These are phyloP conservation scores for Trichonephila inaurata DNA, from an alignment of 1,140 invertebrate species.

Conservation along the genomic window DNA sequence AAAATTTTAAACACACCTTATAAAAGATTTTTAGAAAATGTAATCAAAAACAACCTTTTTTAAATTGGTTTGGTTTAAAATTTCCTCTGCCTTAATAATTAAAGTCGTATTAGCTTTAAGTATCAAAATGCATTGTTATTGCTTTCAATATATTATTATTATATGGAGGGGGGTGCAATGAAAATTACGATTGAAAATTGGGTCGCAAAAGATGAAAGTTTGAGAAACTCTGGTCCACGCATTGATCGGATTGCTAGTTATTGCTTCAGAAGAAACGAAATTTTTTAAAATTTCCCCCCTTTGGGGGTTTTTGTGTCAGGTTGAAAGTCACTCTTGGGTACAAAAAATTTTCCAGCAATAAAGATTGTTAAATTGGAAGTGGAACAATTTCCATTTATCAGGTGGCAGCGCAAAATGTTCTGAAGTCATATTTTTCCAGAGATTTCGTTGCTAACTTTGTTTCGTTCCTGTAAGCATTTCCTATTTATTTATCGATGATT, in stretches of 20 bases:
- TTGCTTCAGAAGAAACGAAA: neutral
- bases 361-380: constrained; percentile 31
- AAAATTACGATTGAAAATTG: too few species aligned
- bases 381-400: constrained; percentile 37
- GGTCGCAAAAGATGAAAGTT: too few species aligned
- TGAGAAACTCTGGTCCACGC: too few species aligned
- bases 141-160: too few species aligned
- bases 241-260: neutral
- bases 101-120: too few species aligned
- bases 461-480: neutral
- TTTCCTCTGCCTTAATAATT: too few species aligned
- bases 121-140: too few species aligned
- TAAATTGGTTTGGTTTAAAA: too few species aligned
- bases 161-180: too few species aligned
- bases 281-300: neutral
- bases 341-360: constrained; percentile 49
- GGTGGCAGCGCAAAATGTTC: neutral
- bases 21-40: too few species aligned
- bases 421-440: constrained; percentile 7
- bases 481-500: constrained; percentile 35
- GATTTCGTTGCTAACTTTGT: neutral
- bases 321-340: constrained; percentile 47
- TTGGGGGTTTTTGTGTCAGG: neutral
- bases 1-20: too few species aligned
- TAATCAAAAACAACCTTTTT: too few species aligned